Evolutionary conservation across 1,140 invertebrate species (phyloP), one percentile per base, ranked within the genome.

Genomic region (Polypedilum vanderplanki): DNA sequence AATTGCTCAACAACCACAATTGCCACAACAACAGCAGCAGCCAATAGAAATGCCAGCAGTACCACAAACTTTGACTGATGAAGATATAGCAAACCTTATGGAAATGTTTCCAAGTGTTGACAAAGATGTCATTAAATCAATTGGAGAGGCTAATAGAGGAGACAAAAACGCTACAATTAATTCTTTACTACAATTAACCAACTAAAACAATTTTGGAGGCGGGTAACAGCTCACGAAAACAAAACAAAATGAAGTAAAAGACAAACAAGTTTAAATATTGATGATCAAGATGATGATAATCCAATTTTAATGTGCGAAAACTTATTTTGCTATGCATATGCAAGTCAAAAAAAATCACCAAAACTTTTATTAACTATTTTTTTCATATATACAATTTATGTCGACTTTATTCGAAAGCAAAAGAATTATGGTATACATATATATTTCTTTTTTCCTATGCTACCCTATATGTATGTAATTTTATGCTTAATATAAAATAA

Each of bases 101-200:
- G 95, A 97, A 85, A 98, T 98, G 96, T 98, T 98, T 85, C 96
- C 96, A 18, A 93, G 91, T 80, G 89, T 98, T 81, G 96, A 98
- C 78, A 90, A 90, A 78, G 94, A 97, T 79, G 94, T 97, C 1
- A 91, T 98, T 41, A 92, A 91, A 81, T 94, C 93, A 1, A 91
- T 98, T 18, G 88, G 94, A 79, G 94, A 97, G 82, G 92, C 91
- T 8, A 96, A 96, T 81, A 83, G 89, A 73, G 94, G 94, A 4
- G 94, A 96, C 83, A 97, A 97, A 82, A 94, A 97, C 80, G 86
- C 88, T 15, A 93, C 95, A 10, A 93, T 98, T 75, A 97, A 96
- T 85, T 91, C 93, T 7, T 85, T 98, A 65, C 85, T 98, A n/a
- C 90, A 95, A 82, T 92, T 96, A 88, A 87, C 87, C 41, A 90